A percentile compares a stretch with the other conserved stretches of the same genome.
Conservation (phyloP, 2,113 vertebrate species). For the Cyprinodon variegatus region DNA sequence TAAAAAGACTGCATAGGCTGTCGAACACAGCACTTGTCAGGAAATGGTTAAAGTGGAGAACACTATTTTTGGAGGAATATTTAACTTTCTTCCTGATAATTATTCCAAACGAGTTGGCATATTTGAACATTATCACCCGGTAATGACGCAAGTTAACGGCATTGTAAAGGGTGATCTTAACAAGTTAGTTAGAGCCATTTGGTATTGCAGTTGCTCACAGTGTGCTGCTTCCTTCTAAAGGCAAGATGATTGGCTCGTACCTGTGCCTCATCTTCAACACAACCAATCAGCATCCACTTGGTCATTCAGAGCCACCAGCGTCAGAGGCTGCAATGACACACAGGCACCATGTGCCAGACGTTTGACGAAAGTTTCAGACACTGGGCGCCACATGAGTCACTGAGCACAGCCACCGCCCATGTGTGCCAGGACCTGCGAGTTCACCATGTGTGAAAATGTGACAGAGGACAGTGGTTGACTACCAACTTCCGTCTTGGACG, state of each 20-base stretch:
- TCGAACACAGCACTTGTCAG: neutral
- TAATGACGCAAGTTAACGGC: slow-evolving; percentile 72
- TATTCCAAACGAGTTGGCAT: slow-evolving; percentile 63
- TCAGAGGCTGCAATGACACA: slow-evolving; percentile 80
- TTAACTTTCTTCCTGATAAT: slow-evolving; percentile 38
- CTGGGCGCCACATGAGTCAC: slow-evolving; percentile 77
- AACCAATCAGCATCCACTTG: slow-evolving; percentile 64
- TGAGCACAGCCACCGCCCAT: slow-evolving; percentile 74
- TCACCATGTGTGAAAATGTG: slow-evolving; percentile 73
- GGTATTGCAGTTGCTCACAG: slow-evolving; percentile 64
- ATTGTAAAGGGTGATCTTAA: slow-evolving; percentile 65
- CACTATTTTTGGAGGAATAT: slow-evolving; percentile 25
- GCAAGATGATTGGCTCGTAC: slow-evolving; percentile 66
- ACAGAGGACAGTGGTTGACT: slow-evolving; percentile 72
- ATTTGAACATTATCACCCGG: slow-evolving; percentile 56
- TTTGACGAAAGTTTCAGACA: slow-evolving; percentile 77
- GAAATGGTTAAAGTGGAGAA: slow-evolving; percentile 1
- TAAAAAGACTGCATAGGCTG: neutral
- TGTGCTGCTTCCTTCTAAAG: slow-evolving; percentile 50
- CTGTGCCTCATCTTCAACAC: slow-evolving; percentile 66
- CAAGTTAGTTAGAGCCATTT: slow-evolving; percentile 64
- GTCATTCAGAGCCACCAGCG: slow-evolving; percentile 72
- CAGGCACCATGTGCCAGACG: slow-evolving; percentile 78
- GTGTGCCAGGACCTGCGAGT: slow-evolving; percentile 73
- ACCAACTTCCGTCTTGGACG: slow-evolving; percentile 63